Conservation (phyloP, 1,140 invertebrate species). For the Drosophila equinoxialis region DNA sequence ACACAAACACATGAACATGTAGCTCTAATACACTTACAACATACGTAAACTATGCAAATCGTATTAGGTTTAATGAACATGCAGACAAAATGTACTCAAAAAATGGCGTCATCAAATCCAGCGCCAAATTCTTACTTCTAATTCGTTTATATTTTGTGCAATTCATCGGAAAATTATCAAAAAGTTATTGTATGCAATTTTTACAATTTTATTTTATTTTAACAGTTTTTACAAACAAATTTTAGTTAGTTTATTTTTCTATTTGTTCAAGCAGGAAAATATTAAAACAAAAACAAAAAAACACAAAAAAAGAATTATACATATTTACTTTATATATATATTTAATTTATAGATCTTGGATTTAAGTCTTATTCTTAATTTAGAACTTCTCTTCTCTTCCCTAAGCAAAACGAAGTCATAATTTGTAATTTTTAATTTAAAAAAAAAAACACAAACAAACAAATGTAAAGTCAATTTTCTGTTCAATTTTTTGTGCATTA, state of each 20-base stretch:
- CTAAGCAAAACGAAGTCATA: conserved; percentile 81
- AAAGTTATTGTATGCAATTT: conserved; percentile 13
- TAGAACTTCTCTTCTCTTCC: conserved; percentile 60
- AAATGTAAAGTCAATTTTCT: conserved; percentile 67
- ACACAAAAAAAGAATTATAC: neutral
- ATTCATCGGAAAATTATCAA: conserved; percentile 36
- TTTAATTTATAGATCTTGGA: conserved; percentile 24
- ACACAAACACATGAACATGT: conserved; percentile 6
- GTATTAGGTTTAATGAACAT: conserved; percentile 34
- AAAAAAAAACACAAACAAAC: neutral
- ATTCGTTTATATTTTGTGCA: conserved; percentile 50
- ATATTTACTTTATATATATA: conserved; percentile 10
- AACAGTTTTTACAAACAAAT: conserved; percentile 27
- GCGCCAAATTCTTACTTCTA: conserved; percentile 30
- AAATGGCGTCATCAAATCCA: neutral
- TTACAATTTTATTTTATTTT: conserved; percentile 21
- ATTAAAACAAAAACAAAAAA: conserved; percentile 7
- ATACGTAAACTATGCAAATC: conserved; percentile 73
- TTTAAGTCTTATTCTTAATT: conserved; percentile 55
- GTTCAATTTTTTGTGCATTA: conserved; percentile 67
- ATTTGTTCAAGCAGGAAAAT: conserved; percentile 24
- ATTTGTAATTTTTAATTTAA: conserved; percentile 65
- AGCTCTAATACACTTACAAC: conserved; percentile 58
- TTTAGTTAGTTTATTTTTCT: conserved; percentile 12
- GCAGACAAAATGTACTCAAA: conserved; percentile 27